These are phyloP conservation scores for Hecatera dysodea DNA, from an alignment of 2,888 invertebrate species.

Conservation along the genomic window DNA sequence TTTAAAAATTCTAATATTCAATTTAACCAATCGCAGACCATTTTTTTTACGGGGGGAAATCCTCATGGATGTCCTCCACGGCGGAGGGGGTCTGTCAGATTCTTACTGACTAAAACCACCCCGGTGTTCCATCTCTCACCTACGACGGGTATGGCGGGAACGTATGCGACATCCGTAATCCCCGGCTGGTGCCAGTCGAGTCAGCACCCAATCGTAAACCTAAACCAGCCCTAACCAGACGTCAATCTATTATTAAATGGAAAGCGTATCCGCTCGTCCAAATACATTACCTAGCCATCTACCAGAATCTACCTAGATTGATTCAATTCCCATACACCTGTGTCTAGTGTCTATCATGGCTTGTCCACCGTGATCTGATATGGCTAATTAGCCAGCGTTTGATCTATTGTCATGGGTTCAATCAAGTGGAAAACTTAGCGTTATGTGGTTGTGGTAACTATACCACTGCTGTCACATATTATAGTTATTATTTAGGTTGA, in stretches of 20 bases:
- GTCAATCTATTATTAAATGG: slow-evolving; percentile 6
- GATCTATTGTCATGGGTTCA: slow-evolving; percentile 35
- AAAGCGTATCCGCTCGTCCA: slow-evolving; percentile 17
- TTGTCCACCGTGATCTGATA: slow-evolving; percentile 32
- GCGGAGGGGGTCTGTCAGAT: too few species aligned
- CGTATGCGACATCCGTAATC: too few species aligned
- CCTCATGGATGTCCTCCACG: too few species aligned
- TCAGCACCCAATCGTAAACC: not conserved
- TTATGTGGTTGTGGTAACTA: slow-evolving; percentile 6
- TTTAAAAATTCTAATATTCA: too few species aligned
- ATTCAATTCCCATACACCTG: slow-evolving; percentile 17
- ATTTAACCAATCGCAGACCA: too few species aligned
- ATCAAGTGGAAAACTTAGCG: slow-evolving; percentile 41
- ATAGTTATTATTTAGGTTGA: not conserved
- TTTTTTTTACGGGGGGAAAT: too few species aligned
- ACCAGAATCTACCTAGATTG: slow-evolving; percentile 11
- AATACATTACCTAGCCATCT: slow-evolving; percentile 17
- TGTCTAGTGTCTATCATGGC: slow-evolving; percentile 30
- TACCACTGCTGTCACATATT: too few species aligned
- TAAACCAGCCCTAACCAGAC: not conserved
- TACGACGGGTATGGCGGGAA: too few species aligned
- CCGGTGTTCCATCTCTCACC: too few species aligned
- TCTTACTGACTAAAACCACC: too few species aligned
- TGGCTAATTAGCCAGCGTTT: slow-evolving; percentile 32
- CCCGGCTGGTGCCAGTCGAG: too few species aligned